These are phyloP conservation scores for Zoanthus sansibaricus DNA, from an alignment of 92 coral and sea anemone species.

Conservation along the genomic window DNA sequence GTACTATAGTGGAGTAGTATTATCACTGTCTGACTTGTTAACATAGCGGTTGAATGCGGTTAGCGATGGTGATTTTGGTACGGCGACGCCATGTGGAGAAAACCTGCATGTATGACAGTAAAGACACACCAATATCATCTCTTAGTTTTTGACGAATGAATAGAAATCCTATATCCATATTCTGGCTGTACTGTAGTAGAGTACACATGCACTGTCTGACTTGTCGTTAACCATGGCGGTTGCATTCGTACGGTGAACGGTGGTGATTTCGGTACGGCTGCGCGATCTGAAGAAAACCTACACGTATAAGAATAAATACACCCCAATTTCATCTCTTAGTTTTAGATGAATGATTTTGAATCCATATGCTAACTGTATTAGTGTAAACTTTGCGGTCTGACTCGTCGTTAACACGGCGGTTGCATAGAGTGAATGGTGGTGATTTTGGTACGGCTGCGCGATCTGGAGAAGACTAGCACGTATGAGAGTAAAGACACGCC, in stretches of 20 bases:
- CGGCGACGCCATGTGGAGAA: slow-evolving; percentile 12
- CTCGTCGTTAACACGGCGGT: slow-evolving; percentile 3
- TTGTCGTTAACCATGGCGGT: slow-evolving; percentile 6
- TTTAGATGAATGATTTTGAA: neutral
- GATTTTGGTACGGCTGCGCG: slow-evolving; percentile 24
- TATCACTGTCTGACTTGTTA: slow-evolving; percentile 1
- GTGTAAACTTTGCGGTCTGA: slow-evolving; percentile 5
- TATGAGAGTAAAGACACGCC: slow-evolving; percentile 4
- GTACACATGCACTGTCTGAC: slow-evolving; percentile 1
- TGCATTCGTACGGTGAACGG: slow-evolving; percentile 6
- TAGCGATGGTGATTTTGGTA: neutral
- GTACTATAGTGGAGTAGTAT: neutral
- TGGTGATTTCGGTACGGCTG: slow-evolving; percentile 16
- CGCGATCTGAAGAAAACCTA: slow-evolving; percentile 9
- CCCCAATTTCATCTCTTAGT: neutral
- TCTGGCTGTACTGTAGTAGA: slow-evolving; percentile 38
- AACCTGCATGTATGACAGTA: slow-evolving; percentile 28
- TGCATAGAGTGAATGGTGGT: slow-evolving; percentile 10
- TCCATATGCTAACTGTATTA: slow-evolving; percentile 43
- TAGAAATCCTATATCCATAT: slow-evolving; percentile 23
- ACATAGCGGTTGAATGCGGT: slow-evolving; percentile 20
- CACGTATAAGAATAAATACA: slow-evolving; percentile 10
- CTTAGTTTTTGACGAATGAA: neutral
- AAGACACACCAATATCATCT: neutral
- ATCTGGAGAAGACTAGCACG: neutral